Percentiles rank a stretch among this genome's conserved stretches.
These are phyloP conservation scores for Sebastes iracundus DNA, from an alignment of 2,797 vertebrate genomes.

Conservation along the genomic window DNA sequence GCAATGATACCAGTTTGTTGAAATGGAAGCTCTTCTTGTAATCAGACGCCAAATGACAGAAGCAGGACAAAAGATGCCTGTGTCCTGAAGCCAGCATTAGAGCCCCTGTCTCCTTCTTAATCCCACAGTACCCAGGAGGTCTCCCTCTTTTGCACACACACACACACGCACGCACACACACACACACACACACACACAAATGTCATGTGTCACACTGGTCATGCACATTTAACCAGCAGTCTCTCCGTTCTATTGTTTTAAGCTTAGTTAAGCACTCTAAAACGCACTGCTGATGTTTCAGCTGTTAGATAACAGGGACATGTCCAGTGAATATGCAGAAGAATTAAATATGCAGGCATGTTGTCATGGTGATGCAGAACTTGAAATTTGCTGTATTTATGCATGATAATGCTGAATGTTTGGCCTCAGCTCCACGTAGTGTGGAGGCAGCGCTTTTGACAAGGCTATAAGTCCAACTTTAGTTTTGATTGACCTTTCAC, in stretches of 20 bases:
- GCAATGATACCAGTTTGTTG: constrained; percentile 54
- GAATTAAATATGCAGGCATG: constrained; percentile 33
- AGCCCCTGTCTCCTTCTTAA: constrained; percentile 61
- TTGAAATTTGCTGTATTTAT: constrained; percentile 33
- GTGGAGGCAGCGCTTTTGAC: constrained; percentile 13
- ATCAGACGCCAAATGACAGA: constrained; percentile 53
- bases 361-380: constrained; percentile 54
- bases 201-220: constrained; percentile 14
- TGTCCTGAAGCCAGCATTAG: constrained; percentile 67
- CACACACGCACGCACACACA: not conserved
- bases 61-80: constrained; percentile 67
- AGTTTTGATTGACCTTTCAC: not conserved
- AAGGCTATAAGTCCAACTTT: not conserved
- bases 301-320: constrained; percentile 24
- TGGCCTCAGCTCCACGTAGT: not conserved
- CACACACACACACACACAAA: not conserved
- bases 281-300: constrained; percentile 27
- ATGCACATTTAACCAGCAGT: not conserved
- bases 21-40: constrained; percentile 70
- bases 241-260: constrained; percentile 1
- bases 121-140: constrained; percentile 54
- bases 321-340: constrained; percentile 16
- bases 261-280: constrained; percentile 1
- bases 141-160: not conserved
- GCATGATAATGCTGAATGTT: constrained; percentile 23